Base-by-base conservation (phyloP, 2,113 vertebrate species). In the Ictalurus furcatus region DNA sequence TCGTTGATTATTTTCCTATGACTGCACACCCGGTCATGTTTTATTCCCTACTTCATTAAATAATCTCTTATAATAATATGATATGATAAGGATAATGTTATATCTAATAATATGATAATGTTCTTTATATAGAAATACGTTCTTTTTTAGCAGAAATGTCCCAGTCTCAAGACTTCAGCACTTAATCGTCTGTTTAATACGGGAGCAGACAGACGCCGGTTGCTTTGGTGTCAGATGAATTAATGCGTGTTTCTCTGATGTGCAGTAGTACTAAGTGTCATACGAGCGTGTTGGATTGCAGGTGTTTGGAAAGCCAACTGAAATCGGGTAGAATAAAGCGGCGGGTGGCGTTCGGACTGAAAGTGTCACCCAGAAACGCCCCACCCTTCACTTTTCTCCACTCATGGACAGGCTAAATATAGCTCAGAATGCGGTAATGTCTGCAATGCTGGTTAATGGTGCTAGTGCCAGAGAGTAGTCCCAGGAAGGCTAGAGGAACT, bases 341-440 rank as follows among this genome's bases (percentile, higher is more conserved):
- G 84, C 21, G 65, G 14, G 73, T 48, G 76, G 30, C 65, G 30
- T 73, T 44, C 16, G 19, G 21, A 59, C 34, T 67, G 6, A 65
- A 79, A 34, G 30, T 58, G 83, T 83, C 61, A 74, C 87, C 85
- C 63, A 85, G 79, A 91, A 89, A 88, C 85, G 74, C 12, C 8
- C 73, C 83, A 91, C 85, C 89, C 80, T 87, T 79, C 65, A 44
- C 71, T 76, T 76, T 81, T 67, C 71, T 67, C 81, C 63, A 40
- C 88, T 89, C 63, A 69, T 88, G 76, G 86, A 89, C 4, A 16
- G 63, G 61, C 87, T 93, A 94, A 93, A 92, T 94, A 93, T 94
- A 93, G 92, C 79, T 63, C n/a, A 74, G 85, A 85, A 56, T 92
- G 89, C 85, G 82, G 92, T 94, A 89, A 94, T 89, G 91, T 94